Percentiles rank a stretch among this genome's conserved stretches.
These are phyloP conservation scores for Zaprionus vittiger DNA, from an alignment of 1,140 invertebrate genomes.

Conservation along the genomic window DNA sequence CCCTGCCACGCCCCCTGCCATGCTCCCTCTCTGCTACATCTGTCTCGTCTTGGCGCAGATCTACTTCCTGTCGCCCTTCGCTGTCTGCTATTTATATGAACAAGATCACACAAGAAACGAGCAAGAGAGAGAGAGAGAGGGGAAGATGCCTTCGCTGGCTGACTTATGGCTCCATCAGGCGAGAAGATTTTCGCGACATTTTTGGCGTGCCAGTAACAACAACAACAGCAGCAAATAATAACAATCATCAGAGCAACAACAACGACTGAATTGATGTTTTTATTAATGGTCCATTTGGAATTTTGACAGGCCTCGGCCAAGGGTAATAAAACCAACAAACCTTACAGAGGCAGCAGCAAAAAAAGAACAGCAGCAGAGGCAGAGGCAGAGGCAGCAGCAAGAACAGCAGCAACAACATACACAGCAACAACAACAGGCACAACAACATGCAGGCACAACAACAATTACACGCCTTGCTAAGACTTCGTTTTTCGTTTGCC, in stretches of 20 bases:
- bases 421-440: conserved; percentile 44
- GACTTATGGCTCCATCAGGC: conserved; percentile 70
- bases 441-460: background rate
- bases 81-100: conserved; percentile 74
- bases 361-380: background rate
- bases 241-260: conserved; percentile 30
- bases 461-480: background rate
- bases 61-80: conserved; percentile 24
- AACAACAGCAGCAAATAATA: conserved; percentile 33
- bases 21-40: background rate
- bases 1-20: background rate
- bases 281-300: conserved; percentile 83
- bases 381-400: background rate
- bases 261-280: conserved; percentile 76
- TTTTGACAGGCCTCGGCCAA: conserved; percentile 75
- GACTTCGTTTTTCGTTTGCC: background rate
- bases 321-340: conserved; percentile 64
- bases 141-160: background rate
- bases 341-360: conserved; percentile 4
- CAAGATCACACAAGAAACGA: conserved; percentile 36
- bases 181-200: conserved; percentile 58
- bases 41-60: background rate
- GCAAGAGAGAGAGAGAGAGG: background rate
- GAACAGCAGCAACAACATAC: background rate
- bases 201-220: conserved; percentile 55